Base-by-base conservation (phyloP, 2,113 vertebrate genomes). In the Poecilia latipinna region DNA sequence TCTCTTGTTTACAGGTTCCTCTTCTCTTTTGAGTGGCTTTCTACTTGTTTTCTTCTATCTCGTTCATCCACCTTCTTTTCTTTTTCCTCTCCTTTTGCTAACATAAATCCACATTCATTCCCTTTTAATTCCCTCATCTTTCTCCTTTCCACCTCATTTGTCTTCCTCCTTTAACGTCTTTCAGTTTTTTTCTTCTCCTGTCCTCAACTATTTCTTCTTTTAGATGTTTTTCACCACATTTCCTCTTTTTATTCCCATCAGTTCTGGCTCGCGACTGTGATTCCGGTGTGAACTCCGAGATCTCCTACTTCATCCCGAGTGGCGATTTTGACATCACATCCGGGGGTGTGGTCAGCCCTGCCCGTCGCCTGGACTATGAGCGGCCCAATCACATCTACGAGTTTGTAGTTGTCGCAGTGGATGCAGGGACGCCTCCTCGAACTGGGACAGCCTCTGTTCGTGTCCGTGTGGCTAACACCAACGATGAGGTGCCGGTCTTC, bases 181-280 rank as follows among this genome's bases (percentile, higher is more conserved):
- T 26, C 24, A 19, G 3, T 29, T 7, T 61, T 48, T 1, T 4
- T 12, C 0, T 4, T 17, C 4, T n/a, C 5, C 8, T 17, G 8
- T 17, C 13, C 8, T 35, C 2, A 12, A 60, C 33, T 17, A 3
- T 28, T 19, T n/a, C 12, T 12, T 39, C 13, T 39, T 28, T 19
- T 22, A 48, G 17, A 5, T 51, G 66, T 65, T 12, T 4, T 17
- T 87, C 89, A 29, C 7, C 7, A 57, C 19, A 54, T 22, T n/a
- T 57, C n/a, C 44, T 0, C 17, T 48, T 48, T 17, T 48, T 48
- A 48, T 48, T n/a, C 19, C 11, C 61, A 12, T 64, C 74, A 97
- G 97, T 97, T 60, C 82, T 95, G 69, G 96, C 97, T 15, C 93
- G 94, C 19, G 97, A 97, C 91, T 96, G 96, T 8, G 97, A 97